Conservation (phyloP, 2,797 vertebrate species). For the Brotula barbata region DNA sequence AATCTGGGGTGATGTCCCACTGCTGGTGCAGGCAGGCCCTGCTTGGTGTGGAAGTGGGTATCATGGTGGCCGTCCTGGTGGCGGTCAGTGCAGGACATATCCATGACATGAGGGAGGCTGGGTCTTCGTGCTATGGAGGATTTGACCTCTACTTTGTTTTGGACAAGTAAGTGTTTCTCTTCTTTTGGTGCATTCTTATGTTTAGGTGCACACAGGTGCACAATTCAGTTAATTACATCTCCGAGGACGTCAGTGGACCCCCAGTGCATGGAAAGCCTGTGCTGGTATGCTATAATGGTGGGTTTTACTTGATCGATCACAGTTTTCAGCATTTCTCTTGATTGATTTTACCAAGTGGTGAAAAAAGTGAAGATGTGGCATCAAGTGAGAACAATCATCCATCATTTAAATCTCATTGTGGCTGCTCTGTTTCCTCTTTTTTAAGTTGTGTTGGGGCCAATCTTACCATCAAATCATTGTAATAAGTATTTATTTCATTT, state of each 20-base stretch:
- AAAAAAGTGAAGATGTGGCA: neutral
- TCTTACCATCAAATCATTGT: no score
- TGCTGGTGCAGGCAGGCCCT: constrained; percentile 65
- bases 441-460: no score
- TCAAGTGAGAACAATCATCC: no score
- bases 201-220: constrained; percentile 39
- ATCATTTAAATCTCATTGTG: no score
- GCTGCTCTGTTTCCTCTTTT: no score
- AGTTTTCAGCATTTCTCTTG: neutral
- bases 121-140: constrained; percentile 95
- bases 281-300: neutral
- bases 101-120: constrained; percentile 78
- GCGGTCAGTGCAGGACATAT: constrained; percentile 78
- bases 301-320: neutral
- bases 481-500: no score
- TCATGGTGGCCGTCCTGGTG: constrained; percentile 76
- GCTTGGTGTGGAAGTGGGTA: constrained; percentile 67
- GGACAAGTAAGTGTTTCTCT: constrained; percentile 92
- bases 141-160: constrained; percentile 98
- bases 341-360: neutral
- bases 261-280: neutral
- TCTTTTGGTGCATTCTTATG: constrained; percentile 25
- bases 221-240: constrained; percentile 9
- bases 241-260: neutral
- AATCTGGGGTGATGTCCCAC: constrained; percentile 64